These are phyloP conservation scores for Sicus ferrugineus DNA, from an alignment of 2,888 invertebrate species.

Conservation along the genomic window DNA sequence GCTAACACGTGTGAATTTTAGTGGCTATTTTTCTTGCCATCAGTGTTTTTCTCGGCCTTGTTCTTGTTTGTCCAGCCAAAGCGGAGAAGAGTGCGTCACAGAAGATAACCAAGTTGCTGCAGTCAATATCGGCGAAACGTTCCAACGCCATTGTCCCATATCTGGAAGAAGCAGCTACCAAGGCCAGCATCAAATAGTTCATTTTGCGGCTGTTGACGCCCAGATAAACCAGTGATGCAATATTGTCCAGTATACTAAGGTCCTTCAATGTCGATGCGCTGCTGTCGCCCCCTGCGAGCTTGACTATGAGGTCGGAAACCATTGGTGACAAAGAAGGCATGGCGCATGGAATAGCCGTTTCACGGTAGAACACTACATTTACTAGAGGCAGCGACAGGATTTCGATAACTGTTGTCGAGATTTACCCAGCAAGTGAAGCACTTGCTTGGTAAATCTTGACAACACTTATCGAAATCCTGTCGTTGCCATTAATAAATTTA, in stretches of 20 bases:
- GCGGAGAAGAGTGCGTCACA: slow-evolving; percentile 46
- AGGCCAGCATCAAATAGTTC: slow-evolving; percentile 46
- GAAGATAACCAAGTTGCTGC: slow-evolving; percentile 45
- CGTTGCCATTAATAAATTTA: slow-evolving; percentile 52
- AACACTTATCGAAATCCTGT: slow-evolving; percentile 50
- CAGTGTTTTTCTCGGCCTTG: too few species aligned
- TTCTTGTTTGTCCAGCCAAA: too few species aligned
- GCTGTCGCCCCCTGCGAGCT: slow-evolving; percentile 41
- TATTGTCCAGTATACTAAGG: slow-evolving; percentile 51
- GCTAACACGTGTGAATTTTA: too few species aligned
- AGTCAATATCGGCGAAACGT: slow-evolving; percentile 40
- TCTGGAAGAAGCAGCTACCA: slow-evolving; percentile 44
- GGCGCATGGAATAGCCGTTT: slow-evolving; percentile 54
- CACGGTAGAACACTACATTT: too few species aligned
- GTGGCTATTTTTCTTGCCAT: too few species aligned
- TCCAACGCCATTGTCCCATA: slow-evolving; percentile 46
- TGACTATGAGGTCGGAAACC: slow-evolving; percentile 47
- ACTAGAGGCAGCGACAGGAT: too few species aligned
- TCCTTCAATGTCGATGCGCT: slow-evolving; percentile 46
- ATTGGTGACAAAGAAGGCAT: slow-evolving; percentile 52
- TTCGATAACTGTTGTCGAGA: too few species aligned
- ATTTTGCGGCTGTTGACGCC: slow-evolving; percentile 44
- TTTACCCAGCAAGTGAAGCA: too few species aligned
- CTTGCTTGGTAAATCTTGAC: too few species aligned
- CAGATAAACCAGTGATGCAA: slow-evolving; percentile 50